phyloP scores from a whole-genome alignment of 2,113 vertebrate genomes.

The Bufo bufo region DNA sequence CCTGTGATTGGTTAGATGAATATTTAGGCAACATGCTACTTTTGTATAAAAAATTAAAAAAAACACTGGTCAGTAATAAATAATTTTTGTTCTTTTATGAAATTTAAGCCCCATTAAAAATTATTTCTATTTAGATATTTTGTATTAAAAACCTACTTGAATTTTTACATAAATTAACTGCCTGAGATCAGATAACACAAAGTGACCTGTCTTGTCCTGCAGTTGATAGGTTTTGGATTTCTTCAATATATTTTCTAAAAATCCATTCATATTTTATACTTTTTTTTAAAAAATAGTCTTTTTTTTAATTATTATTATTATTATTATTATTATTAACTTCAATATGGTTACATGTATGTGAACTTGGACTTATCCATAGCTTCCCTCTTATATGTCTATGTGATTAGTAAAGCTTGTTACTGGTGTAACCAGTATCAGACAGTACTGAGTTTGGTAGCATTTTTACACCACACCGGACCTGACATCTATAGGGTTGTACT shows the following conservation, averaged over 20 bases:
- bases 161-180: neutral
- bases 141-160: neutral
- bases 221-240: neutral
- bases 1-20: neutral
- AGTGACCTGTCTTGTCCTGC: neutral
- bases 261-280: no score
- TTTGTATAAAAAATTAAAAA: neutral
- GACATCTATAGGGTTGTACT: neutral
- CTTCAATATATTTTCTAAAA: neutral
- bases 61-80: neutral
- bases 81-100: neutral
- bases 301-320: neutral
- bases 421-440: neutral
- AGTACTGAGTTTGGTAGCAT: neutral
- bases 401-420: conserved; percentile 11
- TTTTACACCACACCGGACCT: neutral
- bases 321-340: neutral
- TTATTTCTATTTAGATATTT: neutral
- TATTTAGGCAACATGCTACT: neutral
- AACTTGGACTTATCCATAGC: neutral
- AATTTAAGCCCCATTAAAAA: neutral
- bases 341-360: neutral
- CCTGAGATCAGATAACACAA: neutral
- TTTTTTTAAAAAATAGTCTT: neutral
- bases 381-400: neutral